Percentiles rank a stretch among this genome's conserved stretches.
phyloP scores from a whole-genome alignment of 2,113 vertebrate species.

The Reinhardtius hippoglossoides region DNA sequence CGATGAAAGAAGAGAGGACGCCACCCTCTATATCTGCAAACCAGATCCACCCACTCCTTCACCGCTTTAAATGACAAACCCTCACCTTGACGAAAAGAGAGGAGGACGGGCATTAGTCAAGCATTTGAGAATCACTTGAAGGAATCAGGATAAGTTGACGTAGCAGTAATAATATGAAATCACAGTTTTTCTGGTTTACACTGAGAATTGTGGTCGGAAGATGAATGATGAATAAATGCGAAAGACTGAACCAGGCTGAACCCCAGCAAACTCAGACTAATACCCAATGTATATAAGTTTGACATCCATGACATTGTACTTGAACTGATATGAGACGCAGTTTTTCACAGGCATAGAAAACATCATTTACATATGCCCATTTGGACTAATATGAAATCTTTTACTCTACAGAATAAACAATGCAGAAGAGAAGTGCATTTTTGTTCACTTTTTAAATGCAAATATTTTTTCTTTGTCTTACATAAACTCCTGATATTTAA shows the following conservation, averaged over 20 bases:
- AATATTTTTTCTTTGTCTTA: no score
- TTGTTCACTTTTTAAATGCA: no score
- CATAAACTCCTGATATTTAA: no score
- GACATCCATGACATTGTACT: not conserved
- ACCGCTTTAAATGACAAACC: not conserved
- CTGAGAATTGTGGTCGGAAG: no score
- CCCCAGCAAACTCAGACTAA: no score
- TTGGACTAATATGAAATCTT: no score
- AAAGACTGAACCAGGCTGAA: no score
- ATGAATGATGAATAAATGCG: no score
- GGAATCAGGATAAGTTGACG: not conserved
- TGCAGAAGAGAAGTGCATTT: no score
- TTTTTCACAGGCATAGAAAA: no score
- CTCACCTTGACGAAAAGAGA: slow-evolving; percentile 10
- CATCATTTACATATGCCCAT: no score
- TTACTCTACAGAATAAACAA: no score
- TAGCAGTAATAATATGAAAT: not conserved
- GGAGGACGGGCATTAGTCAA: not conserved
- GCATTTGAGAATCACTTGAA: slow-evolving; percentile 1
- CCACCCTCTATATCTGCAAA: not conserved
- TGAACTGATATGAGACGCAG: not conserved
- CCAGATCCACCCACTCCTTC: slow-evolving; percentile 1
- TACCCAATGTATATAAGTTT: not conserved
- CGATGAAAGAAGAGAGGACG: not conserved
- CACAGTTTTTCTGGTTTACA: not conserved